Conservation (phyloP, 2,113 vertebrate species). For the Neolamprologus variostigma region DNA sequence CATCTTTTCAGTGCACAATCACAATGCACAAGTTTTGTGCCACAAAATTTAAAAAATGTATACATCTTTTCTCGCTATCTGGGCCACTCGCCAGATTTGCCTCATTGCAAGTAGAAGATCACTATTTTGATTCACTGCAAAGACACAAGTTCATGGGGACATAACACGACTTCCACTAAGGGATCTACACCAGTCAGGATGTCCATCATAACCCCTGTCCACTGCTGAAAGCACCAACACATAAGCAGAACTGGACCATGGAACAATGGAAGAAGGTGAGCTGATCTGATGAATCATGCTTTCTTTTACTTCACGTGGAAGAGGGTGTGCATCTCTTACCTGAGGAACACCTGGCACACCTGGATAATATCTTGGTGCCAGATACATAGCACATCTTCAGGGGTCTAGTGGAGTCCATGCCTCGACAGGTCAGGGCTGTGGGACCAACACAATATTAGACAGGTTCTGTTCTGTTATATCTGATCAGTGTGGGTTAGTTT, state of each 20-base stretch:
- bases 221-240: neutral
- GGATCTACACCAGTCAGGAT: neutral
- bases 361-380: neutral
- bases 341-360: neutral
- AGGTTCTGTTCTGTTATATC: neutral
- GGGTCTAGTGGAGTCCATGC: neutral
- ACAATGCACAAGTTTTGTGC: neutral
- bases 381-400: neutral
- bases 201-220: neutral
- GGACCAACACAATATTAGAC: neutral
- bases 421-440: neutral
- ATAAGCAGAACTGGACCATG: neutral
- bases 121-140: neutral
- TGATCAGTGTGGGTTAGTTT: neutral
- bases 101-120: neutral
- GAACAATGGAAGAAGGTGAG: neutral
- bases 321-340: neutral
- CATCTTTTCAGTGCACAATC: neutral
- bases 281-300: neutral
- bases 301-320: neutral
- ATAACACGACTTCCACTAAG: neutral
- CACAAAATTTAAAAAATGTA: neutral
- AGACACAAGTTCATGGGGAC: neutral
- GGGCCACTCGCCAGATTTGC: neutral
- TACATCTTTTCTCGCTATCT: neutral